Base-by-base conservation (phyloP, 1,140 invertebrate genomes). In the Pachypsylla venusta region DNA sequence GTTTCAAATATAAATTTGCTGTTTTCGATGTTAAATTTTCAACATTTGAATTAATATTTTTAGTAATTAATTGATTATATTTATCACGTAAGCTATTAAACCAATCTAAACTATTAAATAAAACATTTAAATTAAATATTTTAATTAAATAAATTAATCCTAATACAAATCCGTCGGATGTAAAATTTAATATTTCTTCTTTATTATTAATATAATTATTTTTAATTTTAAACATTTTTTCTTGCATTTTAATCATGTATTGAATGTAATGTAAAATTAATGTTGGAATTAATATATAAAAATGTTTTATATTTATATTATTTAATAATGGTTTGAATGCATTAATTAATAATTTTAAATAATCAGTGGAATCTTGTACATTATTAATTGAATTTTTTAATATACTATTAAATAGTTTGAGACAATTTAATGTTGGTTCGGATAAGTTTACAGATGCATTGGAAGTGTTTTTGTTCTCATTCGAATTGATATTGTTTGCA, bases 161-260 rank as follows among this genome's bases (percentile, higher is more conserved):
- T 80, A 99, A 91, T 24, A 93, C 87, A 76, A 99, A 98, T 28
- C 96, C 96, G 75, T 99, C 96, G 74, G 99, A 94, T 4, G 91
- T 94, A 71, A 99, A 98, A n/a, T 48, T 48, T 22, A 48, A 48
- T 19, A 48, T 48, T 22, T 48, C 42, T 48, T 48, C n/a, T n/a
- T n/a, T 19, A 2, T 89, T 81, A 58, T 89, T 86, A 24, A 85
- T 87, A 14, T 79, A 71, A 69, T 86, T 85, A 66, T 91, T 90
- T 16, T 54, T 93, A 65, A 87, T 88, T 53, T 83, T 83, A 64
- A 76, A 81, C 72, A 98, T 82, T 70, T 92, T 90, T 65, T 98
- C 91, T 71, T 98, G 97, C 64, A 87, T 88, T 19, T 83, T 80
- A 54, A 98, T 82, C 22, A 90, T 85, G 69, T 98, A 84, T 68